phyloP scores from a whole-genome alignment of 2,113 vertebrate species.

The Chiloscyllium plagiosum region DNA sequence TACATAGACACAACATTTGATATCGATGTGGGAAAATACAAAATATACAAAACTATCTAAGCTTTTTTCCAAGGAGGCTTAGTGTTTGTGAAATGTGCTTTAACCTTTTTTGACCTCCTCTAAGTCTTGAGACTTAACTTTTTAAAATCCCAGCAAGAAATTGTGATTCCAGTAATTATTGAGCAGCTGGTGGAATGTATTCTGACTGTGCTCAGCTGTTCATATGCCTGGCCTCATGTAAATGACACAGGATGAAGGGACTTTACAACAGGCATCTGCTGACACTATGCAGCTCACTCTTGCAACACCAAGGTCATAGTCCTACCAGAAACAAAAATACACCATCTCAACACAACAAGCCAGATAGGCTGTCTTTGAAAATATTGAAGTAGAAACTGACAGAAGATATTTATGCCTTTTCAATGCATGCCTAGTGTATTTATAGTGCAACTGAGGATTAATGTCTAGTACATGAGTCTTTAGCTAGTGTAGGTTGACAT shows the following conservation, averaged over 20 bases:
- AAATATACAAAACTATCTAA: background rate
- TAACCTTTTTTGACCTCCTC: slow-evolving; percentile 23
- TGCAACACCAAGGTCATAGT: slow-evolving; percentile 35
- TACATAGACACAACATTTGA: background rate
- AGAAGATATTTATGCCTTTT: slow-evolving; percentile 29
- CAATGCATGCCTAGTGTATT: slow-evolving; percentile 31
- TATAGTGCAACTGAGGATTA: slow-evolving; percentile 35
- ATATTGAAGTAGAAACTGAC: slow-evolving; percentile 28
- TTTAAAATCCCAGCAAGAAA: slow-evolving; percentile 30
- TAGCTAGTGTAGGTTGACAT: slow-evolving; percentile 20
- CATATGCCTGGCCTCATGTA: background rate
- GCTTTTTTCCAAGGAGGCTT: slow-evolving; percentile 1
- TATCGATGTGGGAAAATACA: slow-evolving; percentile 21
- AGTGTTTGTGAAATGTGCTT: slow-evolving; percentile 13
- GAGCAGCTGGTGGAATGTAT: slow-evolving; percentile 21
- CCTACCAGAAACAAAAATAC: slow-evolving; percentile 34
- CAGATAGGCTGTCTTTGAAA: slow-evolving; percentile 30
- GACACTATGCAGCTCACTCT: slow-evolving; percentile 2
- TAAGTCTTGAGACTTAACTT: slow-evolving; percentile 33
- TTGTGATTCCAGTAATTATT: slow-evolving; percentile 4
- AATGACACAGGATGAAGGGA: slow-evolving; percentile 20
- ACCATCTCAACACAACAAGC: slow-evolving; percentile 19
- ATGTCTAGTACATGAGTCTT: slow-evolving; percentile 6
- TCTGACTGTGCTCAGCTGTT: slow-evolving; percentile 29
- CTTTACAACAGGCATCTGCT: slow-evolving; percentile 28